Conservation (phyloP, 2,113 vertebrate species). For the Haemorhous mexicanus region DNA sequence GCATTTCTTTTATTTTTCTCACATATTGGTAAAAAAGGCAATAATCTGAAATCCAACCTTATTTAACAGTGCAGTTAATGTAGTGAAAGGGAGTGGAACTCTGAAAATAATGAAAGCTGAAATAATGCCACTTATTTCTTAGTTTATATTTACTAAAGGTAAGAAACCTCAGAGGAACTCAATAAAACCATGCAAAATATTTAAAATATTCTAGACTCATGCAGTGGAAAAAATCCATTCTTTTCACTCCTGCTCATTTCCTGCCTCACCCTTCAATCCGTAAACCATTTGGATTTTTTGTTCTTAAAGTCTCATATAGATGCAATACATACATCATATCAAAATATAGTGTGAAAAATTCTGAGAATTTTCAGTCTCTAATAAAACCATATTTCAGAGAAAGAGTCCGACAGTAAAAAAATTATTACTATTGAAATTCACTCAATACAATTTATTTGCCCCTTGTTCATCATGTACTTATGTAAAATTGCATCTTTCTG, state of each 20-base stretch:
- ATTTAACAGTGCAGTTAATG: background rate
- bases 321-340: background rate
- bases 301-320: background rate
- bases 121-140: background rate
- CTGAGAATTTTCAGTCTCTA: background rate
- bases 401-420: background rate
- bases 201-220: background rate
- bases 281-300: background rate
- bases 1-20: slow-evolving; percentile 30
- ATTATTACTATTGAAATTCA: background rate
- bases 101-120: background rate
- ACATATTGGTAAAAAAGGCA: background rate
- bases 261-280: rapidly evolving
- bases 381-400: background rate
- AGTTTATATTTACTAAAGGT: background rate
- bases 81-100: background rate
- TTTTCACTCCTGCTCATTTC: background rate
- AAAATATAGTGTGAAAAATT: background rate
- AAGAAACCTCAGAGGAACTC: background rate
- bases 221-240: background rate
- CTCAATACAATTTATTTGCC: background rate
- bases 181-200: background rate
- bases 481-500: background rate
- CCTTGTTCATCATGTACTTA: background rate
- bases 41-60: background rate